Evolutionary conservation across 2,113 vertebrate species (phyloP).

Genomic region (Ammospiza nelsoni): DNA sequence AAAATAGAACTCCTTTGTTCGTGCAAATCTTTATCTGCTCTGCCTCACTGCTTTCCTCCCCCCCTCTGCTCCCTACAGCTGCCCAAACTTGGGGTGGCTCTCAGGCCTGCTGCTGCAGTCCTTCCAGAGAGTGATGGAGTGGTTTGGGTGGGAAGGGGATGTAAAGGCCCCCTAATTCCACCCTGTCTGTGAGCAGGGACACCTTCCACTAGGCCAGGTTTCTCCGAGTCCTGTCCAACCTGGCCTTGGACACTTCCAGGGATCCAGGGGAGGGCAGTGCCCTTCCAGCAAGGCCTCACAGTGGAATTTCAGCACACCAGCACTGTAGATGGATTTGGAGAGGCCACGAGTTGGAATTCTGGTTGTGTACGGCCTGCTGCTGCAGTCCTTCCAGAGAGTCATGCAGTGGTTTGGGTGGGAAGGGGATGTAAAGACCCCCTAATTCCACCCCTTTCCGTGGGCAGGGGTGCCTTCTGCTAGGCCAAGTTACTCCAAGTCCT

Average conservation of each 20-base stretch:
- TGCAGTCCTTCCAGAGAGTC: too few relatives aligned
- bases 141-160: not conserved
- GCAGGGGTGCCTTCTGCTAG: too few relatives aligned
- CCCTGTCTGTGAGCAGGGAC: not conserved
- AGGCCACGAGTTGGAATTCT: fast-evolving
- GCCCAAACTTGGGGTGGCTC: not conserved
- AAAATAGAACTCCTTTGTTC: conserved; percentile 38
- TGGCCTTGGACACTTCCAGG: not conserved
- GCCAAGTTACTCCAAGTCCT: too few relatives aligned
- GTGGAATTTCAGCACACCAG: too few relatives aligned
- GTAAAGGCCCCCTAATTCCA: not conserved
- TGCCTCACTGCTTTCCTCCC: not conserved
- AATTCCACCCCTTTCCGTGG: too few relatives aligned
- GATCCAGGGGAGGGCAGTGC: not conserved
- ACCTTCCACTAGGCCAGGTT: fast-evolving
- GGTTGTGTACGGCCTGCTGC: too few relatives aligned
- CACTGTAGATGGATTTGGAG: not conserved
- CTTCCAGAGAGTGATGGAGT: fast-evolving
- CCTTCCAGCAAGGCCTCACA: too few relatives aligned
- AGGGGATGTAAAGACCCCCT: too few relatives aligned
- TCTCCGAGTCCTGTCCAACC: fast-evolving
- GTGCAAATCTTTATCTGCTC: not conserved
- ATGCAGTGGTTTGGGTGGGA: too few relatives aligned
- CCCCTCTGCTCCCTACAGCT: fast-evolving
- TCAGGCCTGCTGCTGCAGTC: not conserved